Conservation (phyloP, 2,888 invertebrate genomes). For the Machimus rusticus region DNA sequence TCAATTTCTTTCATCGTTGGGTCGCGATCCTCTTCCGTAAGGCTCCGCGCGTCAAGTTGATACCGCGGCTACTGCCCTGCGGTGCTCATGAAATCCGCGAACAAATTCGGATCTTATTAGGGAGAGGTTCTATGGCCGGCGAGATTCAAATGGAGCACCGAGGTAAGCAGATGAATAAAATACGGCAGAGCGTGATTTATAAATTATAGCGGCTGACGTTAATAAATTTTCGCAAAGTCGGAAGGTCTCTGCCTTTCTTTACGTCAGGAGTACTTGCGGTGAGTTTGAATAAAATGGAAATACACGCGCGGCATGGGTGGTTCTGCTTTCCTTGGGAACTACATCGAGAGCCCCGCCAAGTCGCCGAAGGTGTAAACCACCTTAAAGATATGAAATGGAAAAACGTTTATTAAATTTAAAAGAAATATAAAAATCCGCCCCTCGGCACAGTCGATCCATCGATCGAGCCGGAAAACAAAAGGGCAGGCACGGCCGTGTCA, state of each 20-base stretch:
- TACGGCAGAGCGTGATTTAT: constrained; percentile 6
- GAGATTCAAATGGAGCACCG: background rate
- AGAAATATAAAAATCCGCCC: background rate
- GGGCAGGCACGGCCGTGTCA: background rate
- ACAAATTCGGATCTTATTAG: constrained; percentile 8
- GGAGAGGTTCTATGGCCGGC: background rate
- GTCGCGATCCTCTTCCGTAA: background rate
- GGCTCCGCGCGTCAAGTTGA: background rate
- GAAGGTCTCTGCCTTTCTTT: background rate
- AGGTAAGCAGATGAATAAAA: constrained; percentile 10
- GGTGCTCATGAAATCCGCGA: constrained; percentile 10
- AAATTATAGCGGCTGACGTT: background rate
- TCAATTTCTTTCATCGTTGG: background rate
- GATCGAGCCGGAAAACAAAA: background rate
- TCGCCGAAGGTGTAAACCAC: background rate
- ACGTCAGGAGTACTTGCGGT: background rate
- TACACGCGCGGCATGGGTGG: constrained; percentile 1
- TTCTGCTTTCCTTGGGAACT: background rate
- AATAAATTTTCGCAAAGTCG: background rate
- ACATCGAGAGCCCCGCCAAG: background rate
- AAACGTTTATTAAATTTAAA: background rate
- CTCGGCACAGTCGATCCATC: background rate
- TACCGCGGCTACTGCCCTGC: background rate
- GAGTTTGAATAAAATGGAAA: background rate
- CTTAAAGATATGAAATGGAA: background rate